phyloP scores from a whole-genome alignment of 2,888 invertebrate genomes.

The Drosophila kokeensis region DNA sequence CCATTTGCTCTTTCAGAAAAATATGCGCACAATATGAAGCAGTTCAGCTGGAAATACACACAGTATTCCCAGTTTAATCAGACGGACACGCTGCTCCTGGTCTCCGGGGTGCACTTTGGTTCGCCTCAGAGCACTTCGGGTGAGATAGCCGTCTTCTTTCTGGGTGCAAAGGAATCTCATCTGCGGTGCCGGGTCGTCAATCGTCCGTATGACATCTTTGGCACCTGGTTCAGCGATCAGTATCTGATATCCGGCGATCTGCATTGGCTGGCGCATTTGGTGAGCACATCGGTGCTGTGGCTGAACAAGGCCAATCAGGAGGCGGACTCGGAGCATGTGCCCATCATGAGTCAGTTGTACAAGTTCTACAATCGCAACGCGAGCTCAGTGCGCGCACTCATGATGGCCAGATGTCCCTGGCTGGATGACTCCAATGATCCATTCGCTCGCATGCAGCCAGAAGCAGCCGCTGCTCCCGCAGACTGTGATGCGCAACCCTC shows the following conservation, averaged over 20 bases:
- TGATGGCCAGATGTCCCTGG: slow-evolving; percentile 90
- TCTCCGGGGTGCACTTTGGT: slow-evolving; percentile 94
- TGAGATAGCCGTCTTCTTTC: slow-evolving; percentile 94
- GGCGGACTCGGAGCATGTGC: slow-evolving; percentile 91
- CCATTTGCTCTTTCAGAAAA: slow-evolving; percentile 86
- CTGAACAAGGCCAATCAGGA: slow-evolving; percentile 94
- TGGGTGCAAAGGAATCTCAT: slow-evolving; percentile 88
- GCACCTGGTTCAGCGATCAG: slow-evolving; percentile 94
- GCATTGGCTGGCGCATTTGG: slow-evolving; percentile 91
- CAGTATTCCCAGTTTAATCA: slow-evolving; percentile 95
- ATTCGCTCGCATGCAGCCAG: slow-evolving; percentile 30
- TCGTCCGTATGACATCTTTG: slow-evolving; percentile 94
- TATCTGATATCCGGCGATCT: slow-evolving; percentile 92
- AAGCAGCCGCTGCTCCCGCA: neutral
- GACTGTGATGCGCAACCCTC: slow-evolving; percentile 31
- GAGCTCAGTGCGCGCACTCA: slow-evolving; percentile 91
- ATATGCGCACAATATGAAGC: slow-evolving; percentile 91
- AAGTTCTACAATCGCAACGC: slow-evolving; percentile 92
- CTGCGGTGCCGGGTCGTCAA: slow-evolving; percentile 91
- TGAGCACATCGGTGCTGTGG: slow-evolving; percentile 91
- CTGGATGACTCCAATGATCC: slow-evolving; percentile 83
- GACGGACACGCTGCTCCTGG: slow-evolving; percentile 91
- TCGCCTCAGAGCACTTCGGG: slow-evolving; percentile 91
- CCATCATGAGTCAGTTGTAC: slow-evolving; percentile 90
- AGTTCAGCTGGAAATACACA: slow-evolving; percentile 93